Evolutionary conservation across 2,113 vertebrate species (phyloP).

Genomic region (Chitala chitala): DNA sequence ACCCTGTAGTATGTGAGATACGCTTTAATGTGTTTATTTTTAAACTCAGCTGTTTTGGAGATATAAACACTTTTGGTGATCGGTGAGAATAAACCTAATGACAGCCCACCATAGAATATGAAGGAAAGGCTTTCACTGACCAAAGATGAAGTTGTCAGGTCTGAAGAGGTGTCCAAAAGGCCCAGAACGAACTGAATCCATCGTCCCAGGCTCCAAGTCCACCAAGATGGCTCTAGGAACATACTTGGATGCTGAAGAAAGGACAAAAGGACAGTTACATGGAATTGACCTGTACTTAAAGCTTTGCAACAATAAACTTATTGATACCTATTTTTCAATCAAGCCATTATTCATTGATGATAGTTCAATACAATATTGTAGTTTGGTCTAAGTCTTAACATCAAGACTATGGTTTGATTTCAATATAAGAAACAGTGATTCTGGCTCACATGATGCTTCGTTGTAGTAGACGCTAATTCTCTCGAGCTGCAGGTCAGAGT

Average conservation of each 20-base stretch:
- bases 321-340: not conserved
- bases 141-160: conserved; percentile 84
- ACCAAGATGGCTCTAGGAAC: conserved; percentile 81
- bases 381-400: not conserved
- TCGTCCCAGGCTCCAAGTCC: conserved; percentile 79
- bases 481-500: conserved; percentile 77
- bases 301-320: not conserved
- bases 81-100: not conserved
- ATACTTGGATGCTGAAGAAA: conserved; percentile 72
- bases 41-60: not conserved
- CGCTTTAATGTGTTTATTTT: not conserved
- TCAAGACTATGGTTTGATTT: not conserved
- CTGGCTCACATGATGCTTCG: conserved; percentile 73
- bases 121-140: conserved; percentile 43
- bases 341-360: not conserved
- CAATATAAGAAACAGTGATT: no score
- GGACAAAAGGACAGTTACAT: not conserved
- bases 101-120: not conserved
- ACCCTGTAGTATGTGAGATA: not conserved
- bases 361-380: not conserved
- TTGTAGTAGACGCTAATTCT: conserved; percentile 84
- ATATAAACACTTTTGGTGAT: not conserved
- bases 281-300: no score
- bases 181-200: conserved; percentile 79
- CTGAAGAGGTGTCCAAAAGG: conserved; percentile 81